These are phyloP conservation scores for Drosophila miranda DNA, from an alignment of 1,140 invertebrate genomes.

Conservation along the genomic window DNA sequence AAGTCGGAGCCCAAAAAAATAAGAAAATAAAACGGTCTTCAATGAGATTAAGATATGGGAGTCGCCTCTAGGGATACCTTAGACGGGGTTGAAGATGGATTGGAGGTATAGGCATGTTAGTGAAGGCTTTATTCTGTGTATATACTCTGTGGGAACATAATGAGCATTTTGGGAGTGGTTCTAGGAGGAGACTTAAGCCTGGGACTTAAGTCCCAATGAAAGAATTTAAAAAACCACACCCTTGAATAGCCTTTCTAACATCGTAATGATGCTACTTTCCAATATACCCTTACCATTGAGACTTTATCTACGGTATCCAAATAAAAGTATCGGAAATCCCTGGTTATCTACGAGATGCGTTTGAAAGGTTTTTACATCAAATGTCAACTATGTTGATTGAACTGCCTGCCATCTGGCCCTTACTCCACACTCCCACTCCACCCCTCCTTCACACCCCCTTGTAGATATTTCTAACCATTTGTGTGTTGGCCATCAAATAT, in stretches of 20 bases:
- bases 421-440: neutral
- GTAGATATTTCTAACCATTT: conserved; percentile 31
- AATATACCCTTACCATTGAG: neutral
- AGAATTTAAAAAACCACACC: no score
- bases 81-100: no score
- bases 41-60: neutral
- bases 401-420: conserved; percentile 32
- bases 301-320: conserved; percentile 17
- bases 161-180: neutral
- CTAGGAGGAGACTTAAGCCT: no score
- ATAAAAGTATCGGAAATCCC: conserved; percentile 33
- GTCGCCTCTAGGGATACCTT: no score
- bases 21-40: conserved; percentile 14
- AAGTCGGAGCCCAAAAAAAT: neutral
- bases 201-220: no score
- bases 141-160: no score
- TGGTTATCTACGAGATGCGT: conserved; percentile 40
- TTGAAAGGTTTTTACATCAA: conserved; percentile 57
- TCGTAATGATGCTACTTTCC: no score
- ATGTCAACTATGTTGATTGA: conserved; percentile 65
- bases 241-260: no score
- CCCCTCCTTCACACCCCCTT: neutral
- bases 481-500: conserved; percentile 31
- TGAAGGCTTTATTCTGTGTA: neutral
- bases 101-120: neutral